These are phyloP conservation scores for Kryptolebias ocellatus DNA, from an alignment of 2,797 vertebrate genomes.

Conservation along the genomic window DNA sequence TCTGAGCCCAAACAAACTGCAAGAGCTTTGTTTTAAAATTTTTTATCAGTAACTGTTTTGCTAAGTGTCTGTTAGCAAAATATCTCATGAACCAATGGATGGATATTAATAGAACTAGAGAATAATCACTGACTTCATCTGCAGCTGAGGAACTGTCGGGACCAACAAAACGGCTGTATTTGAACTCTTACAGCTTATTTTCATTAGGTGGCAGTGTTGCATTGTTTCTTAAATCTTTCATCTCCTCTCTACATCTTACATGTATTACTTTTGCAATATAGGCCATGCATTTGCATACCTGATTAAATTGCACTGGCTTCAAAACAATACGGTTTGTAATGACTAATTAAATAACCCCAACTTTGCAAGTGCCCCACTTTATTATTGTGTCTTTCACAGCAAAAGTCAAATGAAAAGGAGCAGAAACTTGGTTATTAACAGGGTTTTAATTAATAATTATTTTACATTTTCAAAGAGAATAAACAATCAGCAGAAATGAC, in stretches of 20 bases:
- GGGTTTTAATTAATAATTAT: slow-evolving; percentile 22
- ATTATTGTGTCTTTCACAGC: slow-evolving; percentile 30
- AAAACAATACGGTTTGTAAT: slow-evolving; percentile 58
- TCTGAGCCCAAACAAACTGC: background rate
- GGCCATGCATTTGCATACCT: slow-evolving; percentile 70
- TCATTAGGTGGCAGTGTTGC: slow-evolving; percentile 75
- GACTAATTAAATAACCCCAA: slow-evolving; percentile 61
- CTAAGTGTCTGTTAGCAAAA: too few relatives aligned
- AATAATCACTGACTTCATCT: background rate
- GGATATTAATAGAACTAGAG: too few relatives aligned
- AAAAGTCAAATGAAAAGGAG: slow-evolving; percentile 20
- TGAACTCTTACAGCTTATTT: slow-evolving; percentile 18
- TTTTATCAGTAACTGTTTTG: too few relatives aligned
- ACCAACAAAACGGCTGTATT: background rate
- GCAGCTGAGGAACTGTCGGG: background rate
- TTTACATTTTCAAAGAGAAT: slow-evolving; percentile 22
- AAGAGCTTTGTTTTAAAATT: background rate
- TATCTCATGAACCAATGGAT: too few relatives aligned
- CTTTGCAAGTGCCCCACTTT: slow-evolving; percentile 45
- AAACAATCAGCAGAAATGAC: background rate
- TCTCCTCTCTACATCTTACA: slow-evolving; percentile 35
- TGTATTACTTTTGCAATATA: slow-evolving; percentile 64
- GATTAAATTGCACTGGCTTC: slow-evolving; percentile 62
- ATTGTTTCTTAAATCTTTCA: slow-evolving; percentile 21
- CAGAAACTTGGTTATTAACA: slow-evolving; percentile 10